Evolutionary conservation across 2,888 invertebrate genomes (phyloP).

Genomic region (Hyposoter dolosus): DNA sequence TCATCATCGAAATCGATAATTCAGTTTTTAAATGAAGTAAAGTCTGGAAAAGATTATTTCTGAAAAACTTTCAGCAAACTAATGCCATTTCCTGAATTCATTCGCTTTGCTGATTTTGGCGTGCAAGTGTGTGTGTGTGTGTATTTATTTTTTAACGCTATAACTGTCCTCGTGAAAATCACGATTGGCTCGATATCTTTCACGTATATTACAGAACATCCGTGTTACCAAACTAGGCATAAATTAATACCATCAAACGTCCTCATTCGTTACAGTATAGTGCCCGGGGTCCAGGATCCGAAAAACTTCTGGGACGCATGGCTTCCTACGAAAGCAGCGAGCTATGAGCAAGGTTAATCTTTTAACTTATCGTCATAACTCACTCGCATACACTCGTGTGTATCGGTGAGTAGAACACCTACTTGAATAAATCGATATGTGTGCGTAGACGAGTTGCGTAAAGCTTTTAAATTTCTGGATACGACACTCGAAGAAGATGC

Average conservation of each 20-base stretch:
- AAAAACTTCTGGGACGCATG: slow-evolving; percentile 61
- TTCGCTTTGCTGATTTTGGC: not conserved
- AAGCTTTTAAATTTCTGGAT: not conserved
- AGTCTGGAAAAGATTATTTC: not conserved
- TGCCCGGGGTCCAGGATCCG: slow-evolving; percentile 71
- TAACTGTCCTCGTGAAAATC: slow-evolving; percentile 50
- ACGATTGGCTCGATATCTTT: slow-evolving; percentile 41
- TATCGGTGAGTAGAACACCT: slow-evolving; percentile 18
- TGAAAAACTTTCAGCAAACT: not conserved
- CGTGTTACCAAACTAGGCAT: slow-evolving; percentile 83
- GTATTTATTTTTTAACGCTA: slow-evolving; percentile 1
- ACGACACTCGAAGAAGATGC: not conserved
- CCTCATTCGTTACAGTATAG: slow-evolving; percentile 81
- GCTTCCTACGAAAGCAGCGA: slow-evolving; percentile 64
- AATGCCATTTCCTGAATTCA: not conserved
- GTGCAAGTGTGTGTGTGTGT: not conserved
- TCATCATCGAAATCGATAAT: not conserved
- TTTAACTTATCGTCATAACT: slow-evolving; percentile 79
- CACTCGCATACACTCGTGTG: slow-evolving; percentile 77
- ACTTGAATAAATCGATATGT: slow-evolving; percentile 30
- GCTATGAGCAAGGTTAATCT: slow-evolving; percentile 83
- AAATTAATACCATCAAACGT: slow-evolving; percentile 84
- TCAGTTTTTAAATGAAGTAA: too few species aligned
- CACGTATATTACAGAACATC: slow-evolving; percentile 64
- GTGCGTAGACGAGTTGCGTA: slow-evolving; percentile 1